A percentile compares a stretch with the other conserved stretches of the same genome.
Conservation (phyloP, 2,113 vertebrate genomes). For the Toxotes jaculatrix region DNA sequence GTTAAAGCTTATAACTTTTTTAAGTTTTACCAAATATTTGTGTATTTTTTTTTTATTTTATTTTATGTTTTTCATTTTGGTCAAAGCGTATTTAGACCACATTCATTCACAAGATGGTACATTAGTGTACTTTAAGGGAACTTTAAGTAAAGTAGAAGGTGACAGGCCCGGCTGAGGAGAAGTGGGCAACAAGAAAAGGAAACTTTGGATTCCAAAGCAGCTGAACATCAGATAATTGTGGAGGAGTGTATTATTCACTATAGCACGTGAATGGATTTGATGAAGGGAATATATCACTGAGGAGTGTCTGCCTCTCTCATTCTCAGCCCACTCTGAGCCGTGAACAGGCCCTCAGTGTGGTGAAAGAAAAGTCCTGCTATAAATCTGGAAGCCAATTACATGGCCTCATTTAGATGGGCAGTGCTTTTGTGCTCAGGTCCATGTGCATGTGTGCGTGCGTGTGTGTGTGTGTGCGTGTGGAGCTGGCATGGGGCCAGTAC, state of each 20-base stretch:
- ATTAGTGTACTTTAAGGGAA: no score
- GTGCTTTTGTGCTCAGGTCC: constrained; percentile 3
- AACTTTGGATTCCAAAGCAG: background rate
- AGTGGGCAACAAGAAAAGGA: background rate
- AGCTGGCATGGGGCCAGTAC: constrained; percentile 41
- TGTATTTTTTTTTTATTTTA: no score
- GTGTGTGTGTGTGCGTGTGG: constrained; percentile 1
- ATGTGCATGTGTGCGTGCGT: constrained; percentile 7
- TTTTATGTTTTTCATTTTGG: no score
- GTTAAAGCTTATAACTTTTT: no score
- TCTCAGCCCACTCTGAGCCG: background rate
- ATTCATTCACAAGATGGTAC: no score
- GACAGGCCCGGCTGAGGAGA: background rate
- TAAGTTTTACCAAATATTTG: no score
- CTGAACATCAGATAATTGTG: background rate
- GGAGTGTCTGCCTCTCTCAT: background rate
- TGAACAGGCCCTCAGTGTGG: background rate
- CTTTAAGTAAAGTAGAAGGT: background rate
- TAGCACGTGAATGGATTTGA: background rate
- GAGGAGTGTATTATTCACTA: background rate
- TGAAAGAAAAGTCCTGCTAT: constrained; percentile 6
- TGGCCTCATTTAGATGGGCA: constrained; percentile 36
- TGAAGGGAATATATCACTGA: background rate
- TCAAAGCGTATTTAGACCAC: no score
- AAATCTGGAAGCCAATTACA: constrained; percentile 38